A percentile compares a stretch with the other conserved stretches of the same genome.
Evolutionary conservation across 2,797 vertebrate species (phyloP).

Genomic region (Scyliorhinus canicula): DNA sequence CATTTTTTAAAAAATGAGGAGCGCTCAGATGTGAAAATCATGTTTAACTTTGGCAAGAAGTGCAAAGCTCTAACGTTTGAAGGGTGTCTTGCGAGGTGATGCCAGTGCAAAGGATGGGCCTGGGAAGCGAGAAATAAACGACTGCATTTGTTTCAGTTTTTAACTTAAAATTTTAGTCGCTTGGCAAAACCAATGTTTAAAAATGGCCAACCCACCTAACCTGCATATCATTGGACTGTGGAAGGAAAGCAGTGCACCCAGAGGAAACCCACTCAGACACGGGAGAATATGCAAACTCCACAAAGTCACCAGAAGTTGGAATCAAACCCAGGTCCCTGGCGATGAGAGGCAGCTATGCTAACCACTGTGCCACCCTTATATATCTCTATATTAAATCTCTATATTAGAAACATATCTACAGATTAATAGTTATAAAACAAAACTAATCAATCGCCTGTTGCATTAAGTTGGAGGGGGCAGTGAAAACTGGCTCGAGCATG

Average conservation of each 20-base stretch:
- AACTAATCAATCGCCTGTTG: neutral
- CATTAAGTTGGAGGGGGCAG: too few relatives aligned
- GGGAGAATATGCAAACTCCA: too few relatives aligned
- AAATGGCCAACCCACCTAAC: too few relatives aligned
- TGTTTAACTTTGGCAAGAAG: conserved; percentile 1
- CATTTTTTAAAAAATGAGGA: neutral
- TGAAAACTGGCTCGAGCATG: neutral
- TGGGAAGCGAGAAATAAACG: neutral
- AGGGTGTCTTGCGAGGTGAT: neutral
- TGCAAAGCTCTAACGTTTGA: neutral
- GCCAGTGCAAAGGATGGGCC: neutral
- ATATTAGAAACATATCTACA: neutral
- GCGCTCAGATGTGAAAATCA: neutral
- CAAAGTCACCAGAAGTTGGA: too few relatives aligned
- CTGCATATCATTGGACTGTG: too few relatives aligned
- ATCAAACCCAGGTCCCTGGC: too few relatives aligned
- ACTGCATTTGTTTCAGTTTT: neutral
- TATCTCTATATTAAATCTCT: too few relatives aligned
- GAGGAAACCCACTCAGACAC: too few relatives aligned
- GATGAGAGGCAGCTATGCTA: too few relatives aligned
- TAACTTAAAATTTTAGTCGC: neutral
- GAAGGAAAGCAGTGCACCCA: too few relatives aligned
- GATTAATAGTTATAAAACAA: neutral
- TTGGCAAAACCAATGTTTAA: neutral
- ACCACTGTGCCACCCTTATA: too few relatives aligned